Base-by-base conservation (phyloP, 2,888 invertebrate genomes). In the Drosophila birchii region DNA sequence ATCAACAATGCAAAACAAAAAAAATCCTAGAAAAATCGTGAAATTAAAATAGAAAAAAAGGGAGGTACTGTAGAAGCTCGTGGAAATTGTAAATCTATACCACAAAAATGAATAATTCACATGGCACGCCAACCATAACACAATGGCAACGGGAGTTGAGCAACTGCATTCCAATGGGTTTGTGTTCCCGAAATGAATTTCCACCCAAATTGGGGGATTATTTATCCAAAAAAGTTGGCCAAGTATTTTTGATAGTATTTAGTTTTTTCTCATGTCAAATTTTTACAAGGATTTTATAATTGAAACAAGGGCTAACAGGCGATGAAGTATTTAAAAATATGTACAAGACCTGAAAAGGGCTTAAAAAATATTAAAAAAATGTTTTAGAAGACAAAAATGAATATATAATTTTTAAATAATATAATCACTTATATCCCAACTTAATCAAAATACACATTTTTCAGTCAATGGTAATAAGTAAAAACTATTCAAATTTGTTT, bases 1-100 rank as follows among this genome's bases (percentile, higher is more conserved):
- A 70, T 60, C 70, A 60, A 70, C 34, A 43, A 36, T 61, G 61
- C 43, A 41, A 55, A 61, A 44, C 54, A 55, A 23, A 44, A 12
- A 7, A 64, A 45, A 34, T 29, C 8, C 8, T 23, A 34, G n/a
- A 29, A 14, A 70, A 45, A 39, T 49, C 0, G 26, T n/a, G 29
- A 38, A 53, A 57, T 14, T 53, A 23, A 55, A 38, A 23, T 45
- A 45, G 14, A 20, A 18, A 72, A 53, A 36, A 59, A n/a, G 26
- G 1, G 14, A n/a, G 43, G 39, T 41, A 45, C 63, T 71, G 64
- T 53, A 68, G 58, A 49, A 54, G 66, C 75, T 63, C 59, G 63
- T 68, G 56, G 72, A 87, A 80, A 86, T 86, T 86, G 84, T 86
- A 88, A 84, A 88, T 88, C 88, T 77, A 77, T 61, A 70, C 76